Percentiles rank a stretch among this genome's conserved stretches.
These are phyloP conservation scores for Myiopsitta monachus DNA, from an alignment of 2,113 vertebrate species.

Conservation along the genomic window DNA sequence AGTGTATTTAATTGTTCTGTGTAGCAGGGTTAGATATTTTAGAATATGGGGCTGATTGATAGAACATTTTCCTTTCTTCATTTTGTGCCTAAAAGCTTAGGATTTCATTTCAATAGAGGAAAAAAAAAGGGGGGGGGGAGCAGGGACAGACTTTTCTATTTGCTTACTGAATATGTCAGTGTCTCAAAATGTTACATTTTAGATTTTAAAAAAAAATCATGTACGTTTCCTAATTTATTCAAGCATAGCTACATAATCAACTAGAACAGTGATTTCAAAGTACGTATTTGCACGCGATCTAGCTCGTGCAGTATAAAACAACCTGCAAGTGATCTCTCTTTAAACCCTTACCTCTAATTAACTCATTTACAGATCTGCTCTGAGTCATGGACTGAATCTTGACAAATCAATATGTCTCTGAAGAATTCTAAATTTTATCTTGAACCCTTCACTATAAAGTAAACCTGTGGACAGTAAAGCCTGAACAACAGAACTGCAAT, in stretches of 20 bases:
- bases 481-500: not conserved
- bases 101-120: not conserved
- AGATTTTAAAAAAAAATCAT: not conserved
- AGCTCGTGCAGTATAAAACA: not conserved
- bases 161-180: not conserved
- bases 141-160: not conserved
- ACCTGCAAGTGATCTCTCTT: not conserved
- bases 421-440: not conserved
- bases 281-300: not conserved
- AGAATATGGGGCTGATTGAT: not conserved
- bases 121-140: not conserved
- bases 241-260: not conserved
- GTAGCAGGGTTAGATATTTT: constrained; percentile 22
- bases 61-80: constrained; percentile 15
- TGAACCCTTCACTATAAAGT: not conserved
- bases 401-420: not conserved
- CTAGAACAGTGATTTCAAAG: not conserved
- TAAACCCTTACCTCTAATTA: constrained; percentile 21
- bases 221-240: not conserved
- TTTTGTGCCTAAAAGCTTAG: constrained; percentile 15
- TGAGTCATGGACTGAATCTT: not conserved
- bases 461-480: not conserved
- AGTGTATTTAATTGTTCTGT: constrained; percentile 13
- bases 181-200: not conserved
- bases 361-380: not conserved